These are phyloP conservation scores for Eulemur mongoz DNA, from an alignment of 2,797 vertebrate genomes.

Conservation along the genomic window DNA sequence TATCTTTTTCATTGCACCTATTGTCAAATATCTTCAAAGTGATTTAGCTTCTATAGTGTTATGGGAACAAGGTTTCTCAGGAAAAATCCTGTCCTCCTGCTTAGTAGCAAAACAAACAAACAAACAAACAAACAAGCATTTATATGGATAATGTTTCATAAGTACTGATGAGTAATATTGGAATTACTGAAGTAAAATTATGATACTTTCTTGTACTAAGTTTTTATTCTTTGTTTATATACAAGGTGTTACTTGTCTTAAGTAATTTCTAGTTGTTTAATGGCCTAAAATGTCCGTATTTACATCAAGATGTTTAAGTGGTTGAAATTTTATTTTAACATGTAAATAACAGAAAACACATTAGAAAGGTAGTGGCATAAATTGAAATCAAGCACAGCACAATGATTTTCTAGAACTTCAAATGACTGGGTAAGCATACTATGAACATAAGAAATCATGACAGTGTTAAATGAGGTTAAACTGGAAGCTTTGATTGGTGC, in stretches of 20 bases:
- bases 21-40: neutral
- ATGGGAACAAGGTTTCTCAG: neutral
- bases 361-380: neutral
- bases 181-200: conserved; percentile 13
- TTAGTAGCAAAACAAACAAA: neutral
- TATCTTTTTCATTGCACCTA: neutral
- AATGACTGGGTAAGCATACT: neutral
- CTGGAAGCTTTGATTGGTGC: neutral
- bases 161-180: neutral
- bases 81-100: neutral
- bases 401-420: neutral
- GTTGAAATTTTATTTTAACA: conserved; percentile 19
- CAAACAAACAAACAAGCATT: neutral
- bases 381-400: neutral
- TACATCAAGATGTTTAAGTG: neutral
- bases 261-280: neutral
- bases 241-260: neutral
- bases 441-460: neutral
- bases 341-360: neutral
- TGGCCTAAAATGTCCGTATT: neutral
- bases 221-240: neutral
- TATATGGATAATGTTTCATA: neutral
- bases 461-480: neutral
- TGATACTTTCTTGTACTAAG: neutral
- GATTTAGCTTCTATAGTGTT: neutral